Evolutionary conservation across 2,113 vertebrate genomes (phyloP), one percentile per base, ranked within the genome.

Genomic region (Agelaius phoeniceus): DNA sequence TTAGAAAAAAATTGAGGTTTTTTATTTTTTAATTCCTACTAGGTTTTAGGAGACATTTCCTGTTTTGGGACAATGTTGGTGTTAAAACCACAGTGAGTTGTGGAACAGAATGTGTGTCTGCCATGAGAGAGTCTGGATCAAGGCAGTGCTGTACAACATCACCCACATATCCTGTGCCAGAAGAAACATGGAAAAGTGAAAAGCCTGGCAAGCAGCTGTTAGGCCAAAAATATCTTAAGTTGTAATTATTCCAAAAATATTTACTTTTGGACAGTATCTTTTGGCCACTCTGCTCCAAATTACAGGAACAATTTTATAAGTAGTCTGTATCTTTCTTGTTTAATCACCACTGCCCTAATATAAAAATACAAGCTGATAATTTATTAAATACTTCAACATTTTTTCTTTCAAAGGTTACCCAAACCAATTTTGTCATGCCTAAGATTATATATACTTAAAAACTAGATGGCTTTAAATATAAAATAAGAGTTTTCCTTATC

Each of bases 201-300:
- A 65, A 95, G 90, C 57, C 69, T 65, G 72, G 52, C 58, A 67
- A 82, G 92, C 81, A 94, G 61, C 61, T 91, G 84, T 49, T 51
- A 57, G 39, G 63, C 33, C 66, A 87, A 79, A 95, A 95, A 93
- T 94, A 89, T 27, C 49, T 19, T 23, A 82, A 67, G 10, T 4
- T 73, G 49, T 83, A 92, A 52, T 84, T 91, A 85, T 55, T 89
- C 52, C 7, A 87, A 91, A 84, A 89, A 87, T 59, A 91, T 55
- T 89, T 87, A 86, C 78, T 82, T 74, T 91, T 84, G 54, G 62
- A 93, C 31, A 61, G 55, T 82, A 81, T 30, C 49, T 73, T 96
- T 90, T 59, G 66, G 69, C 58, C 95, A 51, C 35, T 61, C 82
- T 63, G 46, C 46, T 26, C 62, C 49, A 43, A 91, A 37, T 91